Conservation (phyloP, 2,113 vertebrate species). For the Vulpes ferrilata region DNA sequence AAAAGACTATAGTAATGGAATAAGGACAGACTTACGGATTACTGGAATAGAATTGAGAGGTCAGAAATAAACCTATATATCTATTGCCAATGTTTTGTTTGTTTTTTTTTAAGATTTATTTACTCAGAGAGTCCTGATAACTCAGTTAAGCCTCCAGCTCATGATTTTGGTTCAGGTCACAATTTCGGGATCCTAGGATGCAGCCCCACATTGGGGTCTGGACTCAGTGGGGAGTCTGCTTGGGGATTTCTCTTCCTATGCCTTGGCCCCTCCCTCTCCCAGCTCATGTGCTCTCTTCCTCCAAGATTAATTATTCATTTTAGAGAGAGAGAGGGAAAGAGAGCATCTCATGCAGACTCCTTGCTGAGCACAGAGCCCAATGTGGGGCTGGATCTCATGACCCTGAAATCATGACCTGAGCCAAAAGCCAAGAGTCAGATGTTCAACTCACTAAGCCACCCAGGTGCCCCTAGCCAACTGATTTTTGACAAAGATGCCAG, state of each 20-base stretch:
- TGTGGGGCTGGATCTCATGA: background rate
- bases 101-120: background rate
- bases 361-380: background rate
- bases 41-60: background rate
- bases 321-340: background rate
- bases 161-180: background rate
- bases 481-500: constrained; percentile 18
- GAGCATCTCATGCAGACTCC: background rate
- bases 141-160: background rate
- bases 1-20: background rate
- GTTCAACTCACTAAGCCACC: background rate
- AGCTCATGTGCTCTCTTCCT: background rate
- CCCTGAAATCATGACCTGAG: background rate
- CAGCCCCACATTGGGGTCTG: background rate
- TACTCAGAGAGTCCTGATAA: background rate
- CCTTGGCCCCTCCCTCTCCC: background rate
- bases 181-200: background rate
- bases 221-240: background rate
- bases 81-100: background rate
- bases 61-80: background rate
- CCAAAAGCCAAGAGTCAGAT: background rate
- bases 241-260: background rate
- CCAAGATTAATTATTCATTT: background rate
- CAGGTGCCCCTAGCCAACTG: background rate
- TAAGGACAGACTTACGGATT: background rate